Conservation (phyloP, 2,888 invertebrate genomes). For the Cotesia congregata region DNA sequence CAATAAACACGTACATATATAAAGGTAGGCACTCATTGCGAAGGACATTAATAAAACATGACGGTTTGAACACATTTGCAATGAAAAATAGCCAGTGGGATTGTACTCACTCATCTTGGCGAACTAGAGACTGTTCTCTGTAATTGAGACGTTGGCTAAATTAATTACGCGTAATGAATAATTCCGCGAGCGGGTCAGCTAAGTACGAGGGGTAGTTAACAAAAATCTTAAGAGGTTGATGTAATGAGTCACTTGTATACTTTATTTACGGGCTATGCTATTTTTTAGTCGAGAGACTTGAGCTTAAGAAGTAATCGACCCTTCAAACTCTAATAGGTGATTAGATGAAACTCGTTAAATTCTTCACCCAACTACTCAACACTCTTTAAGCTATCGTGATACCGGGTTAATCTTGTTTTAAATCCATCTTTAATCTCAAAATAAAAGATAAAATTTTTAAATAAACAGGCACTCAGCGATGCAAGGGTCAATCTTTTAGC, state of each 20-base stretch:
- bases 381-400: conserved; percentile 46
- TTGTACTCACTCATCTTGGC: conserved; percentile 14
- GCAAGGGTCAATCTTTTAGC: conserved; percentile 18
- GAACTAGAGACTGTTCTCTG: neutral
- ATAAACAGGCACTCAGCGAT: conserved; percentile 8
- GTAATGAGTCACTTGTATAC: conserved; percentile 42
- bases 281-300: neutral
- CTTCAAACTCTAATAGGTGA: conserved; percentile 48
- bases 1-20: neutral
- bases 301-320: conserved; percentile 40
- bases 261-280: neutral
- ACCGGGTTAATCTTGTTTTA: neutral
- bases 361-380: conserved; percentile 48
- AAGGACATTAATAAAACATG: conserved; percentile 27
- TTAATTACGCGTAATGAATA: conserved; percentile 51
- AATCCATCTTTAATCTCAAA: neutral
- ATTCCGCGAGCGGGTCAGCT: conserved; percentile 45
- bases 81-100: conserved; percentile 15
- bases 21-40: neutral
- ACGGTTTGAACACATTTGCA: conserved; percentile 22
- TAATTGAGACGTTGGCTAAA: conserved; percentile 46
- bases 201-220: conserved; percentile 36
- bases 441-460: neutral
- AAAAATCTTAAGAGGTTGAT: conserved; percentile 43
- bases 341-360: conserved; percentile 48